Evolutionary conservation across 2,888 invertebrate species (phyloP).

Genomic region (Portevinia maculata): DNA sequence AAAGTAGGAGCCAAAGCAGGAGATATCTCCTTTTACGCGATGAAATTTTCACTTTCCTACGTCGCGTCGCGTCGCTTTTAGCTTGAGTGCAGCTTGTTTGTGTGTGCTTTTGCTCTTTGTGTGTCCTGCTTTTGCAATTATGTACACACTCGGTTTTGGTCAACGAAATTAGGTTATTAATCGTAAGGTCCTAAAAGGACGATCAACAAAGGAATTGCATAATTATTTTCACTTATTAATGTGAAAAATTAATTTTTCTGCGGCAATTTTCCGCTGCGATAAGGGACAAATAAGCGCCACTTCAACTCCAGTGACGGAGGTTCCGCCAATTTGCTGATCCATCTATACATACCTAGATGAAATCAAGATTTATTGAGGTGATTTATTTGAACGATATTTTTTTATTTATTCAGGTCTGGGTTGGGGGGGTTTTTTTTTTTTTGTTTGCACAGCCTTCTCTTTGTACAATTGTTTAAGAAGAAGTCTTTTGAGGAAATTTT

Average conservation of each 20-base stretch:
- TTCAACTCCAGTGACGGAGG: conserved; percentile 38
- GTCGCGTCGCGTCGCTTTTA: neutral
- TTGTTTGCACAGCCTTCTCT: neutral
- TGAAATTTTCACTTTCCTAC: conserved; percentile 35
- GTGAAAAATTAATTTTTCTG: conserved; percentile 65
- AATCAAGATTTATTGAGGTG: conserved; percentile 73
- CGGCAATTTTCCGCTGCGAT: conserved; percentile 7
- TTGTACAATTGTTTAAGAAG: conserved; percentile 17
- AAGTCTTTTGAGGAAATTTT: conserved; percentile 2
- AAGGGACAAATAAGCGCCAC: neutral
- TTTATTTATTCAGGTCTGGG: conserved; percentile 37
- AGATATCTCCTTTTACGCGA: conserved; percentile 51
- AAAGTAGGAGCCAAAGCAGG: conserved; percentile 6
- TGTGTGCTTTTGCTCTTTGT: neutral
- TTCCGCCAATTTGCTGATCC: conserved; percentile 65
- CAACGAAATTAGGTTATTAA: conserved; percentile 18
- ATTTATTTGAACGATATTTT: conserved; percentile 62
- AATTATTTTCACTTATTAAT: conserved; percentile 66
- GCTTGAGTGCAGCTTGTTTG: neutral
- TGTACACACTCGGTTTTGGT: neutral
- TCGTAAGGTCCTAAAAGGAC: conserved; percentile 39
- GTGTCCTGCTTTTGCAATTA: neutral
- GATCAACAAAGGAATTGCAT: conserved; percentile 59
- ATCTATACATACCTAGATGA: conserved; percentile 52
- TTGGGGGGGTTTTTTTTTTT: conserved; percentile 10